Evolutionary conservation across 2,113 vertebrate species (phyloP), one percentile per base, ranked within the genome.

Genomic region (Lepus timidus): DNA sequence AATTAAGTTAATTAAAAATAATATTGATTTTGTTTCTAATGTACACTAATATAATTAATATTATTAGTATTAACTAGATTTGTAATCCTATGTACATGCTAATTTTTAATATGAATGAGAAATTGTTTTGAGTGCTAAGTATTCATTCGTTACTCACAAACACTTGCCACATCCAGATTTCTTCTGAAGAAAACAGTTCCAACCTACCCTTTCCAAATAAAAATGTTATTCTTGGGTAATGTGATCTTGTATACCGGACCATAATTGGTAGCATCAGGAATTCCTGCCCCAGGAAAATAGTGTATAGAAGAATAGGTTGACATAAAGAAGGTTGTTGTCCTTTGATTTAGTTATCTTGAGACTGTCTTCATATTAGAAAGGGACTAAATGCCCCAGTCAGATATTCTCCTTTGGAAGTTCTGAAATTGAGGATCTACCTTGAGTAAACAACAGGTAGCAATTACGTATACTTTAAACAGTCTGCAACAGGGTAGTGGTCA

Each of bases 1-100:
- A 93, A 88, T 29, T 39, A 13, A 71, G 52, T 68, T 86, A 71
- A 79, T 93, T 79, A 73, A 87, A 29, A 64, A 73, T 20, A 82
- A 39, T 22, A 68, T 6, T 73, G 52, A 71, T 76, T 83, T 58
- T 61, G 22, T 58, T 51, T 55, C 83, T 49, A 61, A 58, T 22
- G 31, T 65, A 49, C 74, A 39, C 9, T 49, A 65, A 74, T 36
- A 13, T 17, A 85, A 73, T 33, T 2, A 86, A 65, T 29, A n/a
- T 80, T 49, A 20, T 27, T 13, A 71, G 10, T 44, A 44, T 44
- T 71, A n/a, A 85, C 20, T 62, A 85, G 7, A 64, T 51, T 62
- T 71, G n/a, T 36, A 78, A 39, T 58, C 27, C 76, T 31, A 52
- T 25, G 61, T 49, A 71, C 51, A 61, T 12, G 2, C 27, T 52